These are phyloP conservation scores for Iguana delicatissima DNA, from an alignment of 2,797 vertebrate genomes.

Conservation along the genomic window DNA sequence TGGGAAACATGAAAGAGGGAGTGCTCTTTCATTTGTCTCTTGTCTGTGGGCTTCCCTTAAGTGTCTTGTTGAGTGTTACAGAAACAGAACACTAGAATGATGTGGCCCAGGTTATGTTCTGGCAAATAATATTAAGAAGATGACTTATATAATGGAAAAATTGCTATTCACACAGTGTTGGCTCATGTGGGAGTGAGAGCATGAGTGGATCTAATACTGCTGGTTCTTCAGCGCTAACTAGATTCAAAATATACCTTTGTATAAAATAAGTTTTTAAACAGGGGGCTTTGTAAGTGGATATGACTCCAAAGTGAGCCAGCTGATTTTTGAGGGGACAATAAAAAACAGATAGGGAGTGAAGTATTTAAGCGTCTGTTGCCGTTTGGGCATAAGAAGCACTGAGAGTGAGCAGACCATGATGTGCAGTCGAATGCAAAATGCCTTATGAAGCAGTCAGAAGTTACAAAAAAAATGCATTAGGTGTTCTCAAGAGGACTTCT, in stretches of 20 bases:
- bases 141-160: background rate
- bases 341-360: background rate
- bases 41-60: background rate
- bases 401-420: background rate
- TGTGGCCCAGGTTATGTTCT: background rate
- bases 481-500: background rate
- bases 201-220: background rate
- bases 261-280: background rate
- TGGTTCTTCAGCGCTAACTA: background rate
- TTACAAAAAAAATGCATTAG: background rate
- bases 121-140: background rate
- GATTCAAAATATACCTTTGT: background rate
- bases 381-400: background rate
- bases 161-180: background rate
- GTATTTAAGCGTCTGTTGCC: background rate
- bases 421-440: background rate
- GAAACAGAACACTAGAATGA: no score
- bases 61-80: no score
- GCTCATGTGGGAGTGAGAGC: background rate
- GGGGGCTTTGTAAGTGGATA: background rate
- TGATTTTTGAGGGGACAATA: background rate
- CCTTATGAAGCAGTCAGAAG: background rate
- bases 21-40: background rate
- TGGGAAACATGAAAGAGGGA: background rate
- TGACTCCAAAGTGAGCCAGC: background rate